phyloP scores from a whole-genome alignment of 2,888 invertebrate genomes.

The Noctua comes region DNA sequence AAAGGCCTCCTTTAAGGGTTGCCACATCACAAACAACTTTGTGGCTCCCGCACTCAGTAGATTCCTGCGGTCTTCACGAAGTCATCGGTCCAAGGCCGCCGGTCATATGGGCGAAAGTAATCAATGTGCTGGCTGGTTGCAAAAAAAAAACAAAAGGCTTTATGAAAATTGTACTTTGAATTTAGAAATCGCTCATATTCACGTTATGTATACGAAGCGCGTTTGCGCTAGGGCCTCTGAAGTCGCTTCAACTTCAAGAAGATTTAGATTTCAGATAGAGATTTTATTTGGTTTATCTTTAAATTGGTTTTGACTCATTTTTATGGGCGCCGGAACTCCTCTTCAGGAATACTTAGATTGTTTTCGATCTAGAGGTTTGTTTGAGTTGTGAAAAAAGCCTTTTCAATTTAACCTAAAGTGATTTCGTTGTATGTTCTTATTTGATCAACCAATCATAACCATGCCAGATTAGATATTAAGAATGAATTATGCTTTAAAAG shows the following conservation, averaged over 20 bases:
- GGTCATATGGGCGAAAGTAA: not conserved
- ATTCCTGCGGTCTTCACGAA: not conserved
- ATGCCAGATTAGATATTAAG: not conserved
- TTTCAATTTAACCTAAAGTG: not conserved
- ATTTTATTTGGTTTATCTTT: slow-evolving; percentile 19
- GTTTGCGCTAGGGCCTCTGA: not conserved
- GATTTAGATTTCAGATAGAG: slow-evolving; percentile 13
- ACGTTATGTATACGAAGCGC: not conserved
- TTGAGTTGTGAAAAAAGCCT: not conserved
- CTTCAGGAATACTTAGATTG: not conserved
- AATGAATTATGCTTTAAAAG: not conserved
- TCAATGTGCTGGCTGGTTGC: not conserved
- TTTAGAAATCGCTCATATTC: not conserved
- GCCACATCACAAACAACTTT: not conserved
- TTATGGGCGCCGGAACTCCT: slow-evolving; percentile 11
- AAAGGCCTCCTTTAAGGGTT: too few species aligned
- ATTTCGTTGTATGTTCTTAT: not conserved
- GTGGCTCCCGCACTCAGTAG: not conserved
- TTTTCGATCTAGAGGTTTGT: not conserved
- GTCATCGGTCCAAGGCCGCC: not conserved
- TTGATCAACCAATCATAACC: not conserved
- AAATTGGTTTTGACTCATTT: slow-evolving; percentile 28
- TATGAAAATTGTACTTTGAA: not conserved
- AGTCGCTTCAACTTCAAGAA: slow-evolving; percentile 15
- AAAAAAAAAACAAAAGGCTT: not conserved